These are phyloP conservation scores for Muscina levida DNA, from an alignment of 2,888 invertebrate genomes.

Conservation along the genomic window DNA sequence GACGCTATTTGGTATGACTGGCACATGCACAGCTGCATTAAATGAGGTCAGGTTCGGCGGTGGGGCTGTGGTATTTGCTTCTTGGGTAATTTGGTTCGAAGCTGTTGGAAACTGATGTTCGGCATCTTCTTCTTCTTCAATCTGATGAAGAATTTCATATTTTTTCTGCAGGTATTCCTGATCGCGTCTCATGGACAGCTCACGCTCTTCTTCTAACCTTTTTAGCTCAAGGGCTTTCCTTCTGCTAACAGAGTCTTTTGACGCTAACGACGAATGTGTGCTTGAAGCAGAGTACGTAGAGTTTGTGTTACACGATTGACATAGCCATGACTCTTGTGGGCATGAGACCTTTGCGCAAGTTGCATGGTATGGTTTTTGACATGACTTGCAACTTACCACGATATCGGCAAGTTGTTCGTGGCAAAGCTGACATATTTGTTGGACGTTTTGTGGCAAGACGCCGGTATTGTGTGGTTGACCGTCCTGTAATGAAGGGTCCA, in stretches of 20 bases:
- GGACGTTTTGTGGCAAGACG: slow-evolving; percentile 17
- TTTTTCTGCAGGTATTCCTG: slow-evolving; percentile 39
- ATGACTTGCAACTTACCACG: slow-evolving; percentile 30
- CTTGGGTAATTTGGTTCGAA: slow-evolving; percentile 11
- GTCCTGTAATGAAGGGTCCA: slow-evolving; percentile 32
- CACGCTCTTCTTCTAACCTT: slow-evolving; percentile 45
- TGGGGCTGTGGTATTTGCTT: slow-evolving; percentile 3
- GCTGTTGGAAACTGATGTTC: neutral
- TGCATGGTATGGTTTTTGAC: slow-evolving; percentile 26
- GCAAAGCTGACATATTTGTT: slow-evolving; percentile 42
- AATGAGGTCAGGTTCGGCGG: slow-evolving; percentile 13
- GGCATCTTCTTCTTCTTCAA: slow-evolving; percentile 35
- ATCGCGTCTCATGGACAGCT: slow-evolving; percentile 24
- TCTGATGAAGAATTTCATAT: slow-evolving; percentile 45
- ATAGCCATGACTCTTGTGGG: slow-evolving; percentile 29
- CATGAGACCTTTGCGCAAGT: slow-evolving; percentile 41
- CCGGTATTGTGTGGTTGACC: slow-evolving; percentile 47
- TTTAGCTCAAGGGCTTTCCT: slow-evolving; percentile 24
- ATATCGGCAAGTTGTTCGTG: slow-evolving; percentile 24
- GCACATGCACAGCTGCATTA: slow-evolving; percentile 2
- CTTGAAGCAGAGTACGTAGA: slow-evolving; percentile 22
- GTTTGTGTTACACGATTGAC: slow-evolving; percentile 21
- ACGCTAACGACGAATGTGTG: slow-evolving; percentile 28
- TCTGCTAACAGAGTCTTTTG: slow-evolving; percentile 16
- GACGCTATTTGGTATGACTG: neutral